Conservation (phyloP, 2,888 invertebrate species). For the Cryptophagus acutangulus region DNA sequence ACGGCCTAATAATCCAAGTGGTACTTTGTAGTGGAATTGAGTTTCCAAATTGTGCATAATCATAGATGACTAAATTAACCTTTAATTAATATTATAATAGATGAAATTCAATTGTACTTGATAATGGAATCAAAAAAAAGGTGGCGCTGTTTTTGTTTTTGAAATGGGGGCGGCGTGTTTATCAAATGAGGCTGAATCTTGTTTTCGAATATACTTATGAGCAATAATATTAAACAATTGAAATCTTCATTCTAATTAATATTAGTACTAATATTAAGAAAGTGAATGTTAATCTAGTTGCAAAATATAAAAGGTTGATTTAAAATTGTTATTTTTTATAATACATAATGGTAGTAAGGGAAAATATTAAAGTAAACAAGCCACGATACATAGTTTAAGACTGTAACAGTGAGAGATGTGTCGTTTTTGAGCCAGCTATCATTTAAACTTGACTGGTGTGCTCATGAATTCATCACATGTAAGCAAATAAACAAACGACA, state of each 20-base stretch:
- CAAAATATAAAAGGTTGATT: constrained; percentile 33
- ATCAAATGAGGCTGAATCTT: constrained; percentile 4
- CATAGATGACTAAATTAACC: not conserved
- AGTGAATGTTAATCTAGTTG: constrained; percentile 32
- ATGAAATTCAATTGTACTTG: too few species aligned
- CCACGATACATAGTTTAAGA: constrained; percentile 3
- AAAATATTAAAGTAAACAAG: too few species aligned
- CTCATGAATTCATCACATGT: too few species aligned
- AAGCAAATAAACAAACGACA: too few species aligned
- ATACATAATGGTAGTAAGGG: constrained; percentile 8
- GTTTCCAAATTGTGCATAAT: not conserved
- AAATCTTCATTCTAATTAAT: not conserved
- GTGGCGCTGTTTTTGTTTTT: too few species aligned
- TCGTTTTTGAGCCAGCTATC: too few species aligned
- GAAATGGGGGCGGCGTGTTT: too few species aligned
- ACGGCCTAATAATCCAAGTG: constrained; percentile 35
- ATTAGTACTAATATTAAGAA: constrained; percentile 8
- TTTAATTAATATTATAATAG: constrained; percentile 1
- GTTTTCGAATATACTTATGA: not conserved
- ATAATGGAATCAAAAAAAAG: too few species aligned
- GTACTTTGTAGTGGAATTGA: constrained; percentile 39
- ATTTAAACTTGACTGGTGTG: too few species aligned
- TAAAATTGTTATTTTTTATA: constrained; percentile 39
- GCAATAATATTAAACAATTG: not conserved
- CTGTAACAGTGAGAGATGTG: constrained; percentile 6